Evolutionary conservation across 2,888 invertebrate species (phyloP), one percentile per base, ranked within the genome.

Genomic region (Acanthoscelides obtectus): DNA sequence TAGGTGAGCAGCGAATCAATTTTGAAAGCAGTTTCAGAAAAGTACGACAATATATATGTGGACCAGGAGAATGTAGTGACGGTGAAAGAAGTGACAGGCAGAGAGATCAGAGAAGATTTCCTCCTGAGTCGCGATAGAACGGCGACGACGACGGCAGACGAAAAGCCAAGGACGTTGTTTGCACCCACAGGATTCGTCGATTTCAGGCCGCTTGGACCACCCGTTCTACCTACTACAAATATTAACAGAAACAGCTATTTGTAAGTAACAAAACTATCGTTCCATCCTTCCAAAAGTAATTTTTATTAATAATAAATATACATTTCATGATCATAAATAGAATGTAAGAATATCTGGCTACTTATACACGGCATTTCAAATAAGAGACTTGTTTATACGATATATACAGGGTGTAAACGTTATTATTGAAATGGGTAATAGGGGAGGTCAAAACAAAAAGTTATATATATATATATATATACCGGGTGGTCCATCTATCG

Each of bases 171-270:
- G 20, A 82, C 81, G 2, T 80, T 83, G 17, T 82, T 83, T 71
- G 82, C 83, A 0, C 84, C 85, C 0, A 76, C 76, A 6, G 84
- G 84, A n/a, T 84, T 82, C 74, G 83, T 84, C 0, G 84, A 84
- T 78, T 75, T 84, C 20, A 77, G 84, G 66, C 12, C 17, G 45
- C 3, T n/a, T n/a, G n/a, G 17, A 45, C 45, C 45, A 12, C 5
- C 45, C 1, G 45, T 12, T 12, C 6, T 6, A 6, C 12, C 17
- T 12, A 45, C 45, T 1, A 3, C 45, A 12, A 45, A 45, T 17
- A 17, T 17, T 67, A 70, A 69, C 65, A 71, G n/a, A n/a, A n/a
- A 69, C 17, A 72, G 73, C 71, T 74, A 74, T 72, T 64, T 70
- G 77, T 77, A 74, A 77, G 77, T 73, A 25, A 20, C 21, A n/a